These are phyloP conservation scores for Yponomeuta plumbellus DNA, from an alignment of 2,888 invertebrate genomes.

Conservation along the genomic window DNA sequence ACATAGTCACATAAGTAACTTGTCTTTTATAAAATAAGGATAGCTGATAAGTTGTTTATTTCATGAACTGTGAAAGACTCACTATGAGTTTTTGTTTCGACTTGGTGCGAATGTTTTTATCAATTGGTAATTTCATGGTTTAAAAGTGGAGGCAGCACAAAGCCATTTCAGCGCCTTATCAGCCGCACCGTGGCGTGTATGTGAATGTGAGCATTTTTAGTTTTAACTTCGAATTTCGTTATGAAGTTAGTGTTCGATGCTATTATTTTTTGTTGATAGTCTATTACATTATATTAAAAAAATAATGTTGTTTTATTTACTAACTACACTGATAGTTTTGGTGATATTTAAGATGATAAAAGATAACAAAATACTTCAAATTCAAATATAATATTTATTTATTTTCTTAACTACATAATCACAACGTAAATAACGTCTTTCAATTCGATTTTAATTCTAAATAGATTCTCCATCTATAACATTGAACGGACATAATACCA, in stretches of 20 bases:
- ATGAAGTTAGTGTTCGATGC: slow-evolving; percentile 2
- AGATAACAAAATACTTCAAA: no score
- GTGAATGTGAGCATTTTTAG: neutral
- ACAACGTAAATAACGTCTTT: no score
- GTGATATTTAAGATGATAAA: no score
- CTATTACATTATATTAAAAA: slow-evolving; percentile 1
- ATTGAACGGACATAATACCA: no score
- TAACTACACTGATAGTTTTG: neutral
- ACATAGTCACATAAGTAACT: slow-evolving; percentile 14
- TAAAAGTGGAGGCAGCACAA: slow-evolving; percentile 4
- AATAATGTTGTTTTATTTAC: slow-evolving; percentile 3
- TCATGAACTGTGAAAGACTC: neutral
- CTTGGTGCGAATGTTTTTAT: neutral
- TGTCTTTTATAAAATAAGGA: slow-evolving; percentile 13
- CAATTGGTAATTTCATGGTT: slow-evolving; percentile 1
- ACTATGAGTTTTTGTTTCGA: neutral
- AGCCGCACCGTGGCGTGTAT: neutral
- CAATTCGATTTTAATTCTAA: no score
- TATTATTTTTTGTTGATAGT: slow-evolving; percentile 13
- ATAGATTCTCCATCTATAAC: no score
- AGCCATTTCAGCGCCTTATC: slow-evolving; percentile 10
- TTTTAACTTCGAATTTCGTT: neutral
- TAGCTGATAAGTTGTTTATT: neutral
- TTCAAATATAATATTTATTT: no score
- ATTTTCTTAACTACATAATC: no score